Conservation (phyloP, 2,888 invertebrate species). For the Andrena marginata region DNA sequence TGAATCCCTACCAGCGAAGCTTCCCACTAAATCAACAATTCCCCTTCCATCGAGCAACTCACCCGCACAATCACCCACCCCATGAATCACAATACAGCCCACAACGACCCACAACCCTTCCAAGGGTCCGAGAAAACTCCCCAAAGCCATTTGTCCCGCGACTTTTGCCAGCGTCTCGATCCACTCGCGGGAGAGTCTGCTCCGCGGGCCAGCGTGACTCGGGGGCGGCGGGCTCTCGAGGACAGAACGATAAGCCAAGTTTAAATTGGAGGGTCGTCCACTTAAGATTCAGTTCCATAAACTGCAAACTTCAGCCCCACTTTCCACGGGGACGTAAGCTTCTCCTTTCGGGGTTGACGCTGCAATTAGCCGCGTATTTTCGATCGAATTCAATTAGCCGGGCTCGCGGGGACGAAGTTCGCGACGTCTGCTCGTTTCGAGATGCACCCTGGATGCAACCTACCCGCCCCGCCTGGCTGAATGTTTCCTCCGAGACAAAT, state of each 20-base stretch:
- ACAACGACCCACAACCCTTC: conserved; percentile 11
- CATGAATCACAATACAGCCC: no score
- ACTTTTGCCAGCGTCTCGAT: conserved; percentile 17
- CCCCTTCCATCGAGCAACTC: no score
- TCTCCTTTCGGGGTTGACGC: conserved; percentile 49
- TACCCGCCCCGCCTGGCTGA: neutral
- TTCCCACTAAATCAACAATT: no score
- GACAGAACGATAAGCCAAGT: conserved; percentile 70
- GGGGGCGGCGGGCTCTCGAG: conserved; percentile 58
- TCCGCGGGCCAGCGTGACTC: conserved; percentile 28
- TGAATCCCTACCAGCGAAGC: no score
- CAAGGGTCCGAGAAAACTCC: conserved; percentile 10
- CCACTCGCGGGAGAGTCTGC: conserved; percentile 39
- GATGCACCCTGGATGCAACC: neutral
- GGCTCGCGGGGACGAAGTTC: conserved; percentile 48
- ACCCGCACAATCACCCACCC: no score
- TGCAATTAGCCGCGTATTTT: conserved; percentile 74
- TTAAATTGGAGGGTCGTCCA: conserved; percentile 73
- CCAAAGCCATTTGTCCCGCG: conserved; percentile 26
- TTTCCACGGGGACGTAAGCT: conserved; percentile 47
- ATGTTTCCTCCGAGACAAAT: neutral
- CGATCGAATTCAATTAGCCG: conserved; percentile 73
- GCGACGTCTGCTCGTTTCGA: conserved; percentile 10
- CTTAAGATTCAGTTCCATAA: conserved; percentile 75
- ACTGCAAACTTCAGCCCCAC: conserved; percentile 71